These are phyloP conservation scores for Saccostrea echinata DNA, from an alignment of 1,140 invertebrate species.

Conservation along the genomic window DNA sequence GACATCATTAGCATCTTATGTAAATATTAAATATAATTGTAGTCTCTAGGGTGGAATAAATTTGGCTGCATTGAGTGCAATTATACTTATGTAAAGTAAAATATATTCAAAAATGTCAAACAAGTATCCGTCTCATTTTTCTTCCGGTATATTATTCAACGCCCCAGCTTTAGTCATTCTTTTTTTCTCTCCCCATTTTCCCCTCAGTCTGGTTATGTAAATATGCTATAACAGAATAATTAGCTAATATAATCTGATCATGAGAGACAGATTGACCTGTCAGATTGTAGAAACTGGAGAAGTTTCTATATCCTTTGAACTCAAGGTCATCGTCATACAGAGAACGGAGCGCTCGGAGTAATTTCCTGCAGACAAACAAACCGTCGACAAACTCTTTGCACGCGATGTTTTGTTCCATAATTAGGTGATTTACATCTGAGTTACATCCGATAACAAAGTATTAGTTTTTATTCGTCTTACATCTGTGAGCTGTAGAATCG, in stretches of 20 bases:
- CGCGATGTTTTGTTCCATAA: not conserved
- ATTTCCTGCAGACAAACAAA: not conserved
- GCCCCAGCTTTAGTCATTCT: not conserved
- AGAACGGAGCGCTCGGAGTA: not conserved
- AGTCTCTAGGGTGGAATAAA: not conserved
- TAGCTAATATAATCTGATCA: not conserved
- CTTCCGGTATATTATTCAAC: not conserved
- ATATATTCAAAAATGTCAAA: not conserved
- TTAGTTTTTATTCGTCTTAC: not conserved
- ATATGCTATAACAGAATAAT: not conserved
- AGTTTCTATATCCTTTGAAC: not conserved
- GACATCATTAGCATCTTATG: no score
- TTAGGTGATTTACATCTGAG: not conserved
- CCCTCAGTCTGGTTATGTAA: no score
- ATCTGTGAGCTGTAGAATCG: not conserved
- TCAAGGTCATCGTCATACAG: not conserved
- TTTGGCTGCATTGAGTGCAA: not conserved
- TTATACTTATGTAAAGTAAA: no score
- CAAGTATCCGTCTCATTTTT: not conserved
- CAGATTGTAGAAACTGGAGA: not conserved
- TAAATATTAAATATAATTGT: no score
- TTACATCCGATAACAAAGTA: not conserved
- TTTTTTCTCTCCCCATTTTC: not conserved
- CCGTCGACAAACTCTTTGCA: not conserved
- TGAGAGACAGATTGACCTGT: not conserved